Evolutionary conservation across 2,113 vertebrate species (phyloP).

Genomic region (Herpailurus yagouaroundi): DNA sequence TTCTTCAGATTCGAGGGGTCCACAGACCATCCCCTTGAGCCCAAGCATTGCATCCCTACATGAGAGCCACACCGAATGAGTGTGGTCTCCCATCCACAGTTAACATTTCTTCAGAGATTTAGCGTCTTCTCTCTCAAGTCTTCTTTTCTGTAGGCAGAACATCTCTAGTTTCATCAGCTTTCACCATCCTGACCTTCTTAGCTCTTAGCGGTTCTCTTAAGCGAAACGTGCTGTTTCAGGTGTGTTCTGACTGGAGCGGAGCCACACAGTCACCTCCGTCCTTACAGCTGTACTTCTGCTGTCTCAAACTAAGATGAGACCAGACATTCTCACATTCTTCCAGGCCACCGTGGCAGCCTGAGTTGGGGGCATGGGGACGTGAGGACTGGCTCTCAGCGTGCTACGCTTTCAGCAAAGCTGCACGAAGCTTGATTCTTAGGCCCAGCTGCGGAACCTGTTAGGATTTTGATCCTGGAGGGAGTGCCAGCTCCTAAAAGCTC

Average conservation of each 20-base stretch:
- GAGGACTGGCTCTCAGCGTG: neutral
- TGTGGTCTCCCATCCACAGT: neutral
- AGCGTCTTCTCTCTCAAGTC: neutral
- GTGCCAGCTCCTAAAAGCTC: neutral
- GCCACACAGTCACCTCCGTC: neutral
- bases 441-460: neutral
- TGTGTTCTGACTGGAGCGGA: neutral
- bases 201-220: slow-evolving; percentile 11
- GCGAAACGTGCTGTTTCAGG: neutral
- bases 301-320: slow-evolving; percentile 10
- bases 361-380: neutral
- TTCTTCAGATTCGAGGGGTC: neutral
- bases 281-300: neutral
- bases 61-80: neutral
- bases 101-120: slow-evolving; percentile 17
- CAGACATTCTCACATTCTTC: slow-evolving; percentile 15
- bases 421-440: slow-evolving; percentile 27
- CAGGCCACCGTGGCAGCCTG: neutral
- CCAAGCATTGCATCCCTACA: neutral
- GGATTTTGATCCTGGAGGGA: neutral
- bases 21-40: neutral
- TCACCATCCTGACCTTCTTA: neutral
- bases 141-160: neutral
- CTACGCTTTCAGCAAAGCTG: neutral
- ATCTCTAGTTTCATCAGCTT: neutral